These are phyloP conservation scores for Conus canariensis DNA, from an alignment of 2,888 invertebrate species.

Conservation along the genomic window DNA sequence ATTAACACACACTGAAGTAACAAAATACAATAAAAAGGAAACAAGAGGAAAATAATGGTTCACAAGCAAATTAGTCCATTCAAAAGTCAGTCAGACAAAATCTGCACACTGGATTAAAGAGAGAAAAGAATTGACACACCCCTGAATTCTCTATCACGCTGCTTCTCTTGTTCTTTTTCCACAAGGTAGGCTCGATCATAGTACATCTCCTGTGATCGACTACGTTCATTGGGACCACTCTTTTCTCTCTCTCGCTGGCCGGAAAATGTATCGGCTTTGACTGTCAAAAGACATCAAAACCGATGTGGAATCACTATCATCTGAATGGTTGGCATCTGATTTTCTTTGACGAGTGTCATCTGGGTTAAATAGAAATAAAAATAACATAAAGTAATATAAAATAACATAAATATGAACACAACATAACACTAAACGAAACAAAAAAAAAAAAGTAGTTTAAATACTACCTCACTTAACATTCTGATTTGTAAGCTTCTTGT, in stretches of 20 bases:
- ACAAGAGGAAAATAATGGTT: neutral
- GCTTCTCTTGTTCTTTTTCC: conserved; percentile 11
- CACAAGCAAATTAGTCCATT: too few relatives aligned
- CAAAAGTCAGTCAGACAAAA: neutral
- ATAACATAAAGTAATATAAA: neutral
- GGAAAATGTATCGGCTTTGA: conserved; percentile 11
- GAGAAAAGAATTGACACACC: neutral
- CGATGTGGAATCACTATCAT: conserved; percentile 50
- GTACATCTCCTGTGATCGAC: conserved; percentile 18
- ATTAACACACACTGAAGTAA: neutral
- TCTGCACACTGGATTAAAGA: neutral
- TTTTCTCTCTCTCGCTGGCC: conserved; percentile 7
- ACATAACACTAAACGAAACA: neutral
- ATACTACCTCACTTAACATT: too few relatives aligned
- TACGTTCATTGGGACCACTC: neutral
- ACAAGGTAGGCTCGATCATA: conserved; percentile 6
- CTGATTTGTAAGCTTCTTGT: too few relatives aligned
- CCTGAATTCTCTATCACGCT: conserved; percentile 13
- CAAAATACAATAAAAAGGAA: neutral
- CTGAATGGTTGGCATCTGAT: conserved; percentile 33
- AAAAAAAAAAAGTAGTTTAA: neutral
- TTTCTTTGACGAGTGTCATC: conserved; percentile 12
- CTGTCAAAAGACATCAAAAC: conserved; percentile 41
- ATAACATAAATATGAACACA: neutral
- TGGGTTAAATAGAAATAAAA: neutral